Evolutionary conservation across 1,140 invertebrate genomes (phyloP), one percentile per base, ranked within the genome.

Genomic region (Neodiprion virginianus): DNA sequence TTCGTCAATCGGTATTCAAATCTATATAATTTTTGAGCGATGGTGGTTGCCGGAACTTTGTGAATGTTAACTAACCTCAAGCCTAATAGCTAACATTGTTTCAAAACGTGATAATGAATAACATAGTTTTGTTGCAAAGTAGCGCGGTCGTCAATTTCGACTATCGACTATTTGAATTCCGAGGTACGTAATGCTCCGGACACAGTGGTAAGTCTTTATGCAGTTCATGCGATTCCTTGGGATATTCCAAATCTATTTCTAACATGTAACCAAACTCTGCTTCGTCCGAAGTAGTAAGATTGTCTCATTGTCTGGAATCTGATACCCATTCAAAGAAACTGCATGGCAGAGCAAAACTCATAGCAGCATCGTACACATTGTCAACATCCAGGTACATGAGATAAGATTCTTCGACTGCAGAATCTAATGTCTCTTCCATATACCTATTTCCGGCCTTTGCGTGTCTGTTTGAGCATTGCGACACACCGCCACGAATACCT

Each of bases 21-120:
- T 79, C 78, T 21, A 79, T 82, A 65, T 81, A 84, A 23, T 53
- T 68, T 79, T 81, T 78, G 74, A 76, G 49, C 84, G 80, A 76
- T 53, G 61, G 17, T 74, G 48, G n/a, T 79, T 76, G 74, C 7
- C 72, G 69, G 72, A 78, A 80, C 74, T 78, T 67, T 74, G 76
- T 75, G 72, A 77, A 74, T 81, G 83, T 80, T 75, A 8, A 12
- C 61, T 49, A 75, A 12, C 67, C 76, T 61, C 21, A 77, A 14
- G 11, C 76, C 77, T 61, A 72, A 53, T n/a, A 1, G 69, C 28
- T 90, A 11, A 76, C 84, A 88, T 80, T 89, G 88, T 83, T 89
- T 81, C 67, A 91, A 83, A 80, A 86, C 88, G 73, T 78, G 75
- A 81, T 89, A 90, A 82, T 91, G 90, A 69, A 91, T 84, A 61